These are phyloP conservation scores for Drosophila picticornis DNA, from an alignment of 2,888 invertebrate species.

Conservation along the genomic window DNA sequence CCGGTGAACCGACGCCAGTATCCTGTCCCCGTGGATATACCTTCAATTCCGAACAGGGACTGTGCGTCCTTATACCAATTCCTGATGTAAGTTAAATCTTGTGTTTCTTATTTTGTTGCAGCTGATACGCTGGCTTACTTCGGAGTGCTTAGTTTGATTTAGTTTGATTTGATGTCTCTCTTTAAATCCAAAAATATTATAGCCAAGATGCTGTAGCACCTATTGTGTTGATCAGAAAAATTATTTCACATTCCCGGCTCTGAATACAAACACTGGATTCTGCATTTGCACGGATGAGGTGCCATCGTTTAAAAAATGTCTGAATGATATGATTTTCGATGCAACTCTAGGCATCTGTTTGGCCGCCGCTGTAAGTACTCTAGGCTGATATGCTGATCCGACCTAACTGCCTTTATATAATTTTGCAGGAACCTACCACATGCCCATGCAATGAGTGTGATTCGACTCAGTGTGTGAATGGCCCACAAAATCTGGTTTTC, in stretches of 20 bases:
- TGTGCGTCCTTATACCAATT: conserved; percentile 34
- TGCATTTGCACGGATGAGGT: conserved; percentile 60
- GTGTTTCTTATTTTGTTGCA: background rate
- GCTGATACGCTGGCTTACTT: background rate
- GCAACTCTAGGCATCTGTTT: conserved; percentile 17
- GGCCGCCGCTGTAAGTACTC: conserved; percentile 5
- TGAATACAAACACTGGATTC: conserved; percentile 55
- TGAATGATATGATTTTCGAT: conserved; percentile 34
- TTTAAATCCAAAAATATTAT: background rate
- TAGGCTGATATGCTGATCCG: background rate
- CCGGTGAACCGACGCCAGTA: conserved; percentile 53
- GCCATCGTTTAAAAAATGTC: conserved; percentile 48
- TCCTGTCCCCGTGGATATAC: conserved; percentile 72
- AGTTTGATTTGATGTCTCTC: background rate
- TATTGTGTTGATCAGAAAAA: conserved; percentile 48
- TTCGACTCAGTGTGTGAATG: conserved; percentile 17
- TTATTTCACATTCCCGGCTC: conserved; percentile 52
- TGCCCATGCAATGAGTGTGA: conserved; percentile 52
- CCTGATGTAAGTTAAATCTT: conserved; percentile 61
- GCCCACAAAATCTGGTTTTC: conserved; percentile 11
- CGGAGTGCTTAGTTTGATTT: background rate
- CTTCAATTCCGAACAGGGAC: conserved; percentile 38
- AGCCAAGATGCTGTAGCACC: conserved; percentile 68
- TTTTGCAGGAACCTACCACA: background rate
- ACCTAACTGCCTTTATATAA: background rate